A percentile compares a stretch with the other conserved stretches of the same genome.
Conservation (phyloP, 2,797 vertebrate species). For the Pipistrellus pygmaeus region DNA sequence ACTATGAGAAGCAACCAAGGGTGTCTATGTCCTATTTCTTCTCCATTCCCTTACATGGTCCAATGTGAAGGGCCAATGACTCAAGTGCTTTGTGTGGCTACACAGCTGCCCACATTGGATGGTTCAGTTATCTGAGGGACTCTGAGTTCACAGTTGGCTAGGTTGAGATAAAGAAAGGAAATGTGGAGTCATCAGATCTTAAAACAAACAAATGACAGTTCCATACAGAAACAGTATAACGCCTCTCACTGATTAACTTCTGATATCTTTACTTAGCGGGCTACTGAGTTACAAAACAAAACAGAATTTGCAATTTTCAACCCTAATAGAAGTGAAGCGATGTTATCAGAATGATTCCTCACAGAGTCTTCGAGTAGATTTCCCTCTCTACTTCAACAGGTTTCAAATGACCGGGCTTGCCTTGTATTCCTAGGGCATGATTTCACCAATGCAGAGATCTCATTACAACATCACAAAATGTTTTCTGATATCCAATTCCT, state of each 20-base stretch:
- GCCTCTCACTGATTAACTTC: background rate
- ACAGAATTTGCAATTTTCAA: background rate
- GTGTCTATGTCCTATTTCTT: constrained; percentile 8
- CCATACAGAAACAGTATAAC: background rate
- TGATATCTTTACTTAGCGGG: background rate
- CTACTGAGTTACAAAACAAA: background rate
- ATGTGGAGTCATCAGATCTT: background rate
- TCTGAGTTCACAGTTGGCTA: constrained; percentile 1
- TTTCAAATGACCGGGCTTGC: constrained; percentile 66
- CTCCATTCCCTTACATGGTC: background rate
- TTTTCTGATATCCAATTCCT: constrained; percentile 74
- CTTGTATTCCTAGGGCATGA: constrained; percentile 63
- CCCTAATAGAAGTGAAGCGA: background rate
- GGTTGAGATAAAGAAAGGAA: constrained; percentile 54
- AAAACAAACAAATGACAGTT: background rate
- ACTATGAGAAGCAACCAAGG: background rate
- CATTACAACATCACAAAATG: constrained; percentile 74
- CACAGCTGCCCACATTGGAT: background rate
- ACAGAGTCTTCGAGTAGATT: constrained; percentile 23
- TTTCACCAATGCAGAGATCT: constrained; percentile 65
- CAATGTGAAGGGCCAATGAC: background rate
- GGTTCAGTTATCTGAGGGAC: constrained; percentile 13
- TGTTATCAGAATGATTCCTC: background rate
- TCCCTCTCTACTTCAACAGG: constrained; percentile 17
- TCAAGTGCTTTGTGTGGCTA: background rate